These are phyloP conservation scores for Ostrea edulis DNA, from an alignment of 1,140 invertebrate species.

Conservation along the genomic window DNA sequence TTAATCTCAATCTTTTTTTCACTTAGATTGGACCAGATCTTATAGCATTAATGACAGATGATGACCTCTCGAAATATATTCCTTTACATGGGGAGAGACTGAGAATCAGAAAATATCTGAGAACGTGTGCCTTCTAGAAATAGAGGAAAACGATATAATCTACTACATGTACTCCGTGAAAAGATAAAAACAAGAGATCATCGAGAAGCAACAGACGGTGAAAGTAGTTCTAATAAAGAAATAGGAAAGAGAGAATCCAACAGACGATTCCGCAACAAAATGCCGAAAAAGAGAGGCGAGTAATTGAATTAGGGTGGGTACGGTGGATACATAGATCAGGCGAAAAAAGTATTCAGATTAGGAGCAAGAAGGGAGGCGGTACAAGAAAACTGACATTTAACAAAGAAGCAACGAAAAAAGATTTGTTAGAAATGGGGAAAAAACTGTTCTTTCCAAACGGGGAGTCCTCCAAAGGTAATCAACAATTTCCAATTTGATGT, in stretches of 20 bases:
- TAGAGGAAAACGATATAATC: neutral
- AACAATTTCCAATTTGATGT: conserved; percentile 52
- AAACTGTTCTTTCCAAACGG: conserved; percentile 52
- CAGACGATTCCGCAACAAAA: conserved; percentile 47
- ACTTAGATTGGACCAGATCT: conserved; percentile 50
- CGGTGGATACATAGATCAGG: conserved; percentile 52
- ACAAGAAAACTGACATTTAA: conserved; percentile 45
- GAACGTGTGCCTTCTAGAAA: neutral
- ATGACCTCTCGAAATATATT: conserved; percentile 51
- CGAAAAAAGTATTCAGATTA: conserved; percentile 43
- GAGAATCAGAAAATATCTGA: conserved; percentile 39
- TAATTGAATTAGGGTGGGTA: conserved; percentile 58
- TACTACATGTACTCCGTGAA: conserved; percentile 45
- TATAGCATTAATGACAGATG: conserved; percentile 49
- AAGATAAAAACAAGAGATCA: conserved; percentile 39
- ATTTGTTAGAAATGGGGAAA: conserved; percentile 44
- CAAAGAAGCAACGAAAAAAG: conserved; percentile 49
- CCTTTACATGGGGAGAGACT: conserved; percentile 52
- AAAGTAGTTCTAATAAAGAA: neutral
- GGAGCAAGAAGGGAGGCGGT: conserved; percentile 53
- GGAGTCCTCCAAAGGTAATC: conserved; percentile 6
- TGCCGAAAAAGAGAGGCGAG: conserved; percentile 26
- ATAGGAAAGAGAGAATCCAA: conserved; percentile 19
- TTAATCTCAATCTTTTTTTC: no score
- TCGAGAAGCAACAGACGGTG: neutral